Evolutionary conservation across 2,797 vertebrate genomes (phyloP).

Genomic region (Esox masquinongy): DNA sequence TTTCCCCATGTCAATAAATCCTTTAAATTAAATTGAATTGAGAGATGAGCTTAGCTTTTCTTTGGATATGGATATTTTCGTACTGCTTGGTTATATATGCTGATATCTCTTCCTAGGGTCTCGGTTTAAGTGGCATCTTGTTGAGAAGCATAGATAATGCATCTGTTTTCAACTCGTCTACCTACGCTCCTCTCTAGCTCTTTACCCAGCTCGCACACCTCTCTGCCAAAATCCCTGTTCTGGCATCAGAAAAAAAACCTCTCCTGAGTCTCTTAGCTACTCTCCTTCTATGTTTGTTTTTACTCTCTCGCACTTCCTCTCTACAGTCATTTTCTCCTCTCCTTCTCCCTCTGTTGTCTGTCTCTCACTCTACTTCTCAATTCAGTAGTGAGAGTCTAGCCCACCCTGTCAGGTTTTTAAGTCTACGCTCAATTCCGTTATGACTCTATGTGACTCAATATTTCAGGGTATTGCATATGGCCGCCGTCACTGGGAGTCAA

Average conservation of each 20-base stretch:
- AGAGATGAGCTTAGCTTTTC: background rate
- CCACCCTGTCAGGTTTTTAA: no score
- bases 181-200: background rate
- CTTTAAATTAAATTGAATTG: no score
- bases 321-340: background rate
- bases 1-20: no score
- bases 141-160: background rate
- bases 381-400: no score
- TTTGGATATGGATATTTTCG: background rate
- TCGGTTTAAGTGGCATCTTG: background rate
- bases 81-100: background rate
- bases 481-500: slow-evolving; percentile 6
- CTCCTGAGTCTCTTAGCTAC: background rate
- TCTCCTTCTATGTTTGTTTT: background rate
- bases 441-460: no score
- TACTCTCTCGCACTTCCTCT: background rate
- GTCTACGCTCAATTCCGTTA: no score
- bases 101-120: background rate
- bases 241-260: background rate
- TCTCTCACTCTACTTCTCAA: no score
- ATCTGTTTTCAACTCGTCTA: no score
- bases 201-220: background rate
- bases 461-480: background rate
- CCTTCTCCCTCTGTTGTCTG: no score
- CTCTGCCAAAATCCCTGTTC: background rate